Evolutionary conservation across 2,113 vertebrate genomes (phyloP).

Genomic region (Mustelus asterias): DNA sequence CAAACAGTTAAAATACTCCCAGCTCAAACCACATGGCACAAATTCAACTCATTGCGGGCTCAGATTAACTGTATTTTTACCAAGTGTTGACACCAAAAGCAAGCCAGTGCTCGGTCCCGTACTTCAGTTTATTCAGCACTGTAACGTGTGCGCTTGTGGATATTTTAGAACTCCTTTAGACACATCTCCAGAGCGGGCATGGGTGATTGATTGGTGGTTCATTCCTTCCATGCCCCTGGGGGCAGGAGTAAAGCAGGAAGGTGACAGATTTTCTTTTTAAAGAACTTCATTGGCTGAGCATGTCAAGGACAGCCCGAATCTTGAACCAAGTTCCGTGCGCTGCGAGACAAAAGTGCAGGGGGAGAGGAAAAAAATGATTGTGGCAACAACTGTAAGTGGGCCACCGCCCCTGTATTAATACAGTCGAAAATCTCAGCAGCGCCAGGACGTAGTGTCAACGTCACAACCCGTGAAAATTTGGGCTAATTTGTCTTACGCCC

Average conservation of each 20-base stretch:
- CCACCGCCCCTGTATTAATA: neutral
- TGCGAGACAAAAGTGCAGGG: neutral
- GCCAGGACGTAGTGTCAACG: neutral
- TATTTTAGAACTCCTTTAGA: neutral
- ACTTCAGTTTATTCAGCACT: neutral
- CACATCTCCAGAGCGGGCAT: neutral
- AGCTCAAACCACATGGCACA: neutral
- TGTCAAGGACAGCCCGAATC: neutral
- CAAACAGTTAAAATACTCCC: neutral
- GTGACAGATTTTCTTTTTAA: neutral
- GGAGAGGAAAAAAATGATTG: neutral
- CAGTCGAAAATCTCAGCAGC: neutral
- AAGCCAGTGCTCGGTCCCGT: neutral
- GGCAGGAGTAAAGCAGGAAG: neutral
- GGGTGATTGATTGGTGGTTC: neutral
- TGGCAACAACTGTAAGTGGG: neutral
- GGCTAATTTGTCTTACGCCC: neutral
- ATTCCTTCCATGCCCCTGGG: neutral
- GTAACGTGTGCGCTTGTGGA: neutral
- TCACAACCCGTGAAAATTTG: neutral
- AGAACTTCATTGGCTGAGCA: neutral
- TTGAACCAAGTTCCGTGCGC: neutral
- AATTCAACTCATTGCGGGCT: neutral
- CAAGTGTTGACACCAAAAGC: neutral
- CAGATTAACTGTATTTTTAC: neutral